A percentile compares a stretch with the other conserved stretches of the same genome.
Evolutionary conservation across 1,140 invertebrate genomes (phyloP).

Genomic region (Drosophila sp.): DNA sequence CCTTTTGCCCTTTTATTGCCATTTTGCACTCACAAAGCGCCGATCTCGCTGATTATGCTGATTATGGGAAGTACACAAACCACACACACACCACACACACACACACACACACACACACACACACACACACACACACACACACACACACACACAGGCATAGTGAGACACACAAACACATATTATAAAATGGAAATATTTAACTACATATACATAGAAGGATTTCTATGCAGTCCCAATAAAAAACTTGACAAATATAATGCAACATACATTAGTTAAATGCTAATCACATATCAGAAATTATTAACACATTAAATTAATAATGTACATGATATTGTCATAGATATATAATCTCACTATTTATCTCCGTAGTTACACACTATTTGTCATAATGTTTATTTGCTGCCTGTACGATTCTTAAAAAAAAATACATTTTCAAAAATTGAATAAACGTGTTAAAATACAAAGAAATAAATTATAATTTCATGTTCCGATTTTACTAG

Average conservation of each 20-base stretch:
- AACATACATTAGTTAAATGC: not conserved
- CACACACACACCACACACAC: too few relatives aligned
- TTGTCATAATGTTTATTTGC: too few relatives aligned
- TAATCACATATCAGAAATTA: not conserved
- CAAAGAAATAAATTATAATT: too few relatives aligned
- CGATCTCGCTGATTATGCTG: conserved; percentile 80
- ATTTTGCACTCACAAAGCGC: conserved; percentile 75
- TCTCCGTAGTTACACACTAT: too few relatives aligned
- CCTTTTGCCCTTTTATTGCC: conserved; percentile 66
- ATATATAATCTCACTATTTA: too few relatives aligned
- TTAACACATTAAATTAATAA: not conserved
- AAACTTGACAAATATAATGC: conserved; percentile 3
- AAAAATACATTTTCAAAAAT: too few relatives aligned
- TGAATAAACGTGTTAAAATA: too few relatives aligned
- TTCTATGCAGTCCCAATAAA: conserved; percentile 10
- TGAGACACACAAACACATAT: not conserved
- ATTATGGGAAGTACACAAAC: conserved; percentile 75
- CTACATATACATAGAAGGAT: not conserved
- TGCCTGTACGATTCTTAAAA: too few relatives aligned
- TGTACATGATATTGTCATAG: not conserved
- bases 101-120: conserved; percentile 5
- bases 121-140: conserved; percentile 26
- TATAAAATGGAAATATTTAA: not conserved
- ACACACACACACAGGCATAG: conserved; percentile 7
- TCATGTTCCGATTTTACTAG: too few relatives aligned